phyloP scores from a whole-genome alignment of 2,888 invertebrate species.

The Spilarctia lutea region DNA sequence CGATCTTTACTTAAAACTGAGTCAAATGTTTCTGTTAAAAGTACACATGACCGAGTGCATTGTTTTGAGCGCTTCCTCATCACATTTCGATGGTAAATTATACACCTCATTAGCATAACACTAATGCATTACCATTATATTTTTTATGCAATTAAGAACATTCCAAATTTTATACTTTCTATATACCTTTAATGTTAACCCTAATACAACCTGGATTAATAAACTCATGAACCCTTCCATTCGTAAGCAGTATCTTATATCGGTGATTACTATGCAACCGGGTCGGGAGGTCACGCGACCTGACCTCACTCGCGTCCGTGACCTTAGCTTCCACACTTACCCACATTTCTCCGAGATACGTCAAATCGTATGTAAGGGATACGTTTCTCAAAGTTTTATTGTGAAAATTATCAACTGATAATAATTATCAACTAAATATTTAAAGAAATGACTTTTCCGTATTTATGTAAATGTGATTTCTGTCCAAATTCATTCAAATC shows the following conservation, averaged over 20 bases:
- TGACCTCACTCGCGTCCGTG: slow-evolving; percentile 51
- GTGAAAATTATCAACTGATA: neutral
- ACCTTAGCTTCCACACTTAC: slow-evolving; percentile 45
- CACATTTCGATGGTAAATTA: no score
- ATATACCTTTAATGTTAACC: neutral
- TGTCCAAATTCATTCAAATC: no score
- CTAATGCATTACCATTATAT: no score
- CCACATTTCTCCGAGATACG: slow-evolving; percentile 18
- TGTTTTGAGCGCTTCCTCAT: no score
- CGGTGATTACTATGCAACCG: slow-evolving; percentile 53
- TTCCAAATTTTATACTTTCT: neutral
- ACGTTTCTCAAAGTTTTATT: slow-evolving; percentile 7
- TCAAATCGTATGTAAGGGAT: slow-evolving; percentile 30
- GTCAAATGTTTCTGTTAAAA: no score
- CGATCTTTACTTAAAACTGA: neutral
- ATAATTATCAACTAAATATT: neutral
- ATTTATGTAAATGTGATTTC: neutral
- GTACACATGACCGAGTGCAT: no score
- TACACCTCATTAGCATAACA: no score
- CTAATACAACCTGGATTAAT: slow-evolving; percentile 33
- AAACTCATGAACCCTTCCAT: slow-evolving; percentile 37
- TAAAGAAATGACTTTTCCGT: neutral
- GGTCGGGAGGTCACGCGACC: slow-evolving; percentile 48
- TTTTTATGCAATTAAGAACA: no score
- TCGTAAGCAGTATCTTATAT: slow-evolving; percentile 52